Evolutionary conservation across 2,113 vertebrate species (phyloP).

Genomic region (Agelaius tricolor): DNA sequence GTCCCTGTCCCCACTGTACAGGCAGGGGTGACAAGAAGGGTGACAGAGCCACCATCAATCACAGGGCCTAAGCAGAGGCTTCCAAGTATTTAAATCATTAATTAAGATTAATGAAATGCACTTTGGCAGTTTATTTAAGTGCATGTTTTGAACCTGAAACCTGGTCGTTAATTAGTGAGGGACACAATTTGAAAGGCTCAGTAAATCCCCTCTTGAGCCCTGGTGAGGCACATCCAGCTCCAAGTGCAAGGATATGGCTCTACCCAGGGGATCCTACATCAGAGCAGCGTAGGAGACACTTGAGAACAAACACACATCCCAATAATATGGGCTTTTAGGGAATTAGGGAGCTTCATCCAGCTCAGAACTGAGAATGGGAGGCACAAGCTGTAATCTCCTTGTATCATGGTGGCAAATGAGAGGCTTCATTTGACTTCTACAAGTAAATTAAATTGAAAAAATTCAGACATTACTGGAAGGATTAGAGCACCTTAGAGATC

Average conservation of each 20-base stretch:
- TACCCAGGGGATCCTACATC: neutral
- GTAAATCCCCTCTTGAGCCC: neutral
- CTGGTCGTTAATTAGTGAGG: neutral
- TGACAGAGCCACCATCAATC: slow-evolving; percentile 11
- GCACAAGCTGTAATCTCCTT: neutral
- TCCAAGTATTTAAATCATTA: slow-evolving; percentile 4
- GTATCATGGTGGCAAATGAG: neutral
- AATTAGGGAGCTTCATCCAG: neutral
- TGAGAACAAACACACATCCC: neutral
- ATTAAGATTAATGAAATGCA: slow-evolving; percentile 43
- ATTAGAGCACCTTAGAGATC: neutral
- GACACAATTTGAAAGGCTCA: neutral
- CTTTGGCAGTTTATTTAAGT: slow-evolving; percentile 21
- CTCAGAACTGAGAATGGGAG: neutral
- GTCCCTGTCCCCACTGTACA: neutral
- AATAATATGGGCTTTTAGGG: neutral
- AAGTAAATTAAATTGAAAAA: neutral
- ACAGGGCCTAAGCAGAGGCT: neutral
- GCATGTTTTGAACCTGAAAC: neutral
- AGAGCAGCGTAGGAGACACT: neutral
- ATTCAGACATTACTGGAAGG: neutral
- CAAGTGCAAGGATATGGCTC: neutral
- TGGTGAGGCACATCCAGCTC: neutral
- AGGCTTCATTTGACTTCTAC: neutral
- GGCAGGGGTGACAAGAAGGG: neutral